These are phyloP conservation scores for Athetis lepigone DNA, from an alignment of 2,888 invertebrate genomes.

Conservation along the genomic window DNA sequence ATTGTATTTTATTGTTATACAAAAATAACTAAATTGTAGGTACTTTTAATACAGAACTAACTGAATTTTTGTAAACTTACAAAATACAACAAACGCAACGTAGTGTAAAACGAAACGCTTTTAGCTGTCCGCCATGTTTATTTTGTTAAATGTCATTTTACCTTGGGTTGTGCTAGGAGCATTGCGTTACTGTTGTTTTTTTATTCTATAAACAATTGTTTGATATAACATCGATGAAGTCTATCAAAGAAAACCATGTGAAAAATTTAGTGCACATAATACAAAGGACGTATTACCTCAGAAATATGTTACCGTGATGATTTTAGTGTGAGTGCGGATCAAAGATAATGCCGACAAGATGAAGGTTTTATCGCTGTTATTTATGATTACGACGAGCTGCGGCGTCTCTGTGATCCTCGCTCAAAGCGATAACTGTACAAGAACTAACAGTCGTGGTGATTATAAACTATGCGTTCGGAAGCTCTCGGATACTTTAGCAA, in stretches of 20 bases:
- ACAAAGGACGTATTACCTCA: conserved; percentile 41
- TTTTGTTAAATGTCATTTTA: conserved; percentile 60
- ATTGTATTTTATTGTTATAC: no score
- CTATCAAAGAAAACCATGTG: conserved; percentile 38
- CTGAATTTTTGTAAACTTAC: background rate
- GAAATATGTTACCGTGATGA: conserved; percentile 55
- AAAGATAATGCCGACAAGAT: conserved; percentile 83
- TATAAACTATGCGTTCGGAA: conserved; percentile 81
- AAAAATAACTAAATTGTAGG: no score
- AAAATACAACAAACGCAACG: background rate
- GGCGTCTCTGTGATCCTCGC: conserved; percentile 73
- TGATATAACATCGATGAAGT: conserved; percentile 56
- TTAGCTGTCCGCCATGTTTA: conserved; percentile 59
- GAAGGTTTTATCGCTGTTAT: conserved; percentile 82
- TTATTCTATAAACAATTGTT: conserved; percentile 34
- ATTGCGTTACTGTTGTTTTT: conserved; percentile 30
- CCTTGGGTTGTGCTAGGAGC: conserved; percentile 31
- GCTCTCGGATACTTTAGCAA: conserved; percentile 79
- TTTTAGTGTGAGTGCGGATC: conserved; percentile 61
- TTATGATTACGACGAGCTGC: conserved; percentile 76
- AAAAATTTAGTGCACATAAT: conserved; percentile 26
- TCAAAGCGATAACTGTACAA: conserved; percentile 82
- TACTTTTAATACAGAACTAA: background rate
- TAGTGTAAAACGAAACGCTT: conserved; percentile 39
- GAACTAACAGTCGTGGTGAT: conserved; percentile 80